Base-by-base conservation (phyloP, 2,113 vertebrate genomes). In the Podiceps cristatus region DNA sequence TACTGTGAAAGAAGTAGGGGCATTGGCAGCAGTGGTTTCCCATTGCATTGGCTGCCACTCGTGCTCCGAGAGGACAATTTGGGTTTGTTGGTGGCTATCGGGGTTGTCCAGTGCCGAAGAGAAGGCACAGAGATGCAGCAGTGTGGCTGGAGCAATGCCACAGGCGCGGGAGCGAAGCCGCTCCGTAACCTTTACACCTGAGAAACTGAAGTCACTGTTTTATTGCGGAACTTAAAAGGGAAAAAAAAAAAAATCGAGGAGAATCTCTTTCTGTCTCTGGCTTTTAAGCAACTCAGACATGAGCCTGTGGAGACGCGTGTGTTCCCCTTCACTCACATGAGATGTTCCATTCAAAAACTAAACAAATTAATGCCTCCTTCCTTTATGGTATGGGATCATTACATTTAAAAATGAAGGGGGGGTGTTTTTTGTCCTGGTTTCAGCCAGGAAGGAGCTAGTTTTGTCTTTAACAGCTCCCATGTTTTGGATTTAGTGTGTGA, bases 151-250 rank as follows among this genome's bases (percentile, higher is more conserved):
- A 17, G 24, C 27, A 9, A 28, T 44, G 42, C 20, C 58, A 9
- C 13, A 12, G 1, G 2, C 0, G 0, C 4, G 3, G 49, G 11
- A 31, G n/a, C 1, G 2, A 24, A 59, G 59, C 8, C 2, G 3
- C 50, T 42, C 40, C 42, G 6, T 9, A 27, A 31, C 19, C 4
- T 14, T n/a, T 14, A 14, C 33, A 2, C 37, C 9, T 75, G 29
- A 29, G 58, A 19, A n/a, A 33, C 23, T 27, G 28, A 18, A 42
- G 31, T 29, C 8, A 23, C 15, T 16, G 12, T 11, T 93, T 55
- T 44, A 10, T 7, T 33, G 13, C 25, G 19, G 31, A 60, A n/a
- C 11, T 50, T 19, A 28, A 42, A 86, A 24, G 15, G 42, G 8
- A 31, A 29, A 55, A 33, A 33, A 17, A 37, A 37, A 37, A 8